Evolutionary conservation across 1,140 invertebrate species (phyloP).

Genomic region (Sesamia nonagrioides): DNA sequence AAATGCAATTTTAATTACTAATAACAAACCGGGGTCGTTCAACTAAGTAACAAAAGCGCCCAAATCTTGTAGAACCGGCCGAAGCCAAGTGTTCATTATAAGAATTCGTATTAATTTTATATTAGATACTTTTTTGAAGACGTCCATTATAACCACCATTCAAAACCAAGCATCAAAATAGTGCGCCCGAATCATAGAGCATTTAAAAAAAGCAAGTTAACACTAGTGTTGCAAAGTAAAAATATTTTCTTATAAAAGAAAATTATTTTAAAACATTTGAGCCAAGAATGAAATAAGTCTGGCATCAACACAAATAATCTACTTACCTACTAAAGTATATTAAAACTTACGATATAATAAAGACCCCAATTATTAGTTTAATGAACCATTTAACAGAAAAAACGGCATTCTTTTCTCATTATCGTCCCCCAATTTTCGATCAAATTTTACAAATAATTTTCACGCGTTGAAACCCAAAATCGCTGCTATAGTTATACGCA

Average conservation of each 20-base stretch:
- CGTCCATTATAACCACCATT: constrained; percentile 80
- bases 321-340: no score
- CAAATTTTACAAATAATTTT: constrained; percentile 35
- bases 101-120: constrained; percentile 74
- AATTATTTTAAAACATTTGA: no score
- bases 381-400: constrained; percentile 3
- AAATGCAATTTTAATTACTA: constrained; percentile 75
- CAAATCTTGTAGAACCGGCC: constrained; percentile 70
- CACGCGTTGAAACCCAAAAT: constrained; percentile 34
- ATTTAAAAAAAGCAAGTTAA: constrained; percentile 59
- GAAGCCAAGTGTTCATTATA: constrained; percentile 82
- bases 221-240: background rate
- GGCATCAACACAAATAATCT: no score
- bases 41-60: constrained; percentile 74
- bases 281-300: no score
- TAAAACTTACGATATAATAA: background rate
- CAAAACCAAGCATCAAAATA: constrained; percentile 69
- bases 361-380: background rate
- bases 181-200: constrained; percentile 67
- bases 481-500: constrained; percentile 6
- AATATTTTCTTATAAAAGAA: background rate
- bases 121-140: constrained; percentile 79
- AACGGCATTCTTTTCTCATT: constrained; percentile 2
- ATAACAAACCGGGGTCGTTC: constrained; percentile 58
- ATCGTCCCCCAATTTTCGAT: constrained; percentile 1